Evolutionary conservation across 2,888 invertebrate genomes (phyloP).

Genomic region (Megalurothrips usitatus): DNA sequence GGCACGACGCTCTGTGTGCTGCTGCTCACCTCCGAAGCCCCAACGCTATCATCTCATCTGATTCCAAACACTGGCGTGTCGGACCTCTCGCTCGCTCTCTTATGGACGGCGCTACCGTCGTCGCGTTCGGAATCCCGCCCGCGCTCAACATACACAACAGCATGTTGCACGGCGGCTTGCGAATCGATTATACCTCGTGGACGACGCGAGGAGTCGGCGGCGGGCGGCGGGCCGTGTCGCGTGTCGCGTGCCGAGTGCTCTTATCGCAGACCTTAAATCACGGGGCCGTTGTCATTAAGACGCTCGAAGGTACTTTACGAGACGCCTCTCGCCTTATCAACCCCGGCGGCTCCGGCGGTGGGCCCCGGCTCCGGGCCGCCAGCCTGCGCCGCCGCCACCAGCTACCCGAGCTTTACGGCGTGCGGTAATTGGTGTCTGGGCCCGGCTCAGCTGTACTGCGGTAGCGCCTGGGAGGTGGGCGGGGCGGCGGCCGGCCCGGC

Average conservation of each 20-base stretch:
- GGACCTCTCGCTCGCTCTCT: too few species aligned
- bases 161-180: too few species aligned
- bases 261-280: slow-evolving; percentile 1
- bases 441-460: background rate
- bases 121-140: too few species aligned
- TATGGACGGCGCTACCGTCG: too few species aligned
- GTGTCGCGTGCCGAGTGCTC: background rate
- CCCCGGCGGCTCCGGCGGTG: background rate
- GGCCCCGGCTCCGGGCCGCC: background rate
- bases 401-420: slow-evolving; percentile 14
- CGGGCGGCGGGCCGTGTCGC: background rate
- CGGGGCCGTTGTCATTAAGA: background rate
- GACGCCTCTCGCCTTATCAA: background rate
- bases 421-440: background rate
- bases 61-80: too few species aligned
- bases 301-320: slow-evolving; percentile 18
- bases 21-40: too few species aligned
- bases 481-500: background rate
- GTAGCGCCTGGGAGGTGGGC: background rate
- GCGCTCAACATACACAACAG: too few species aligned
- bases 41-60: too few species aligned
- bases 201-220: background rate
- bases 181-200: too few species aligned
- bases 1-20: too few species aligned
- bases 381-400: background rate